A percentile compares a stretch with the other conserved stretches of the same genome.
Evolutionary conservation across 2,797 vertebrate genomes (phyloP).

Genomic region (Huso huso): DNA sequence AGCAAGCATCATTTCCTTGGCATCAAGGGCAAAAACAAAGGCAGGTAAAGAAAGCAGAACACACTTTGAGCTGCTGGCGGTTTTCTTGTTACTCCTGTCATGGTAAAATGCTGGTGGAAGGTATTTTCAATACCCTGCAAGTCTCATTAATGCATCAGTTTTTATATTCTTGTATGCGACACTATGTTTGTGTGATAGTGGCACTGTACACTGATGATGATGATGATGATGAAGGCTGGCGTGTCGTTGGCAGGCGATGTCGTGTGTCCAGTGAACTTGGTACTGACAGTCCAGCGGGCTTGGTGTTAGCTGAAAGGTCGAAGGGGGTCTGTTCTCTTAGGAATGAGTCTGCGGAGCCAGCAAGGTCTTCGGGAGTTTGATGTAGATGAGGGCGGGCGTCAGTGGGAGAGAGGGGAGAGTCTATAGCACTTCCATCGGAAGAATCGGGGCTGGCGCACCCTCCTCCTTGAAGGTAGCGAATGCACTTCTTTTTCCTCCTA

Average conservation of each 20-base stretch:
- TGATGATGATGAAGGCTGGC: conserved; percentile 23
- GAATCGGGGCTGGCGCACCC: conserved; percentile 90
- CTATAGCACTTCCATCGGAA: conserved; percentile 97
- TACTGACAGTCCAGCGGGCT: conserved; percentile 50
- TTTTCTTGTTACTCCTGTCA: background rate
- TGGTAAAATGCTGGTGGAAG: background rate
- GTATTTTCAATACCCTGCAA: background rate
- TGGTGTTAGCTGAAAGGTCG: conserved; percentile 39
- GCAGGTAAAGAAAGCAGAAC: background rate
- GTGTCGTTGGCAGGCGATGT: conserved; percentile 26
- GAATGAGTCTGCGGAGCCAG: conserved; percentile 41
- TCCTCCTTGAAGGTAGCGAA: conserved; percentile 98
- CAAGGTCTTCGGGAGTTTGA: conserved; percentile 58
- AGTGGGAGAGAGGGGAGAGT: conserved; percentile 73
- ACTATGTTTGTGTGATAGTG: conserved; percentile 39
- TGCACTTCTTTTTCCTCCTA: conserved; percentile 99
- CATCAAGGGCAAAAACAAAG: background rate
- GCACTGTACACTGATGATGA: conserved; percentile 19
- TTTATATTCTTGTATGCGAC: background rate
- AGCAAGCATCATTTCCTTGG: background rate
- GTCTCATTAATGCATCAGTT: background rate
- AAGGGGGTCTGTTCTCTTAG: conserved; percentile 40
- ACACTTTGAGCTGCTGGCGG: background rate
- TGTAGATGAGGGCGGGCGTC: conserved; percentile 44
- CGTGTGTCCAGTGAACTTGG: conserved; percentile 45